Conservation (phyloP, 2,888 invertebrate genomes). For the Polietes domitor region DNA sequence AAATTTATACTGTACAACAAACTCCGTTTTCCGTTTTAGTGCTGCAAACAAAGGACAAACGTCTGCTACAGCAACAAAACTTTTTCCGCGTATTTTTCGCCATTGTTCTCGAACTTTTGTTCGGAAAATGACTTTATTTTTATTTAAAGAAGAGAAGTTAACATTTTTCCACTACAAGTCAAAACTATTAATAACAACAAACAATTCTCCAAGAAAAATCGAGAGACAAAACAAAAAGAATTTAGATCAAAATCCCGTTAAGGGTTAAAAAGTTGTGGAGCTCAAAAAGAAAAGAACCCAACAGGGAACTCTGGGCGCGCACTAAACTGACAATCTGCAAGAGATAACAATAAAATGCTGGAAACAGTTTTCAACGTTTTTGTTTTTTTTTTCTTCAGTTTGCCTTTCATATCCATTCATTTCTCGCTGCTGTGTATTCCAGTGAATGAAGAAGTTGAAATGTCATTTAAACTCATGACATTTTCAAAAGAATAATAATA, state of each 20-base stretch:
- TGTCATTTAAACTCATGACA: slow-evolving; percentile 39
- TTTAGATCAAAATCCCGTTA: slow-evolving; percentile 21
- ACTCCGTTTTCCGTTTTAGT: not conserved
- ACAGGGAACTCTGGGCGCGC: not conserved
- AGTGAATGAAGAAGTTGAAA: slow-evolving; percentile 6
- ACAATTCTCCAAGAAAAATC: not conserved
- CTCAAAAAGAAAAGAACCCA: not conserved
- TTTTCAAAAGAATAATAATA: not conserved
- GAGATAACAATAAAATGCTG: slow-evolving; percentile 28
- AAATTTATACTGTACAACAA: not conserved
- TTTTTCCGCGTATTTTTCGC: slow-evolving; percentile 10
- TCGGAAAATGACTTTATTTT: slow-evolving; percentile 23
- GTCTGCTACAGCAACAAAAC: not conserved
- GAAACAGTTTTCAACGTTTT: not conserved
- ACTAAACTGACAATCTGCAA: slow-evolving; percentile 15
- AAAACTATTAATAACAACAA: slow-evolving; percentile 14
- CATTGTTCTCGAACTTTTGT: slow-evolving; percentile 26
- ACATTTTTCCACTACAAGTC: slow-evolving; percentile 14
- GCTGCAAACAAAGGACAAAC: not conserved
- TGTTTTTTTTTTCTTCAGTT: not conserved
- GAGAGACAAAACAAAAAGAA: slow-evolving; percentile 8
- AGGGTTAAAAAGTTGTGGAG: slow-evolving; percentile 17
- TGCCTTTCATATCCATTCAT: not conserved
- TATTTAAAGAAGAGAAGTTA: slow-evolving; percentile 4
- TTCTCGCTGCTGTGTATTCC: not conserved